Evolutionary conservation across 2,113 vertebrate species (phyloP).

Genomic region (Phocoena phocoena): DNA sequence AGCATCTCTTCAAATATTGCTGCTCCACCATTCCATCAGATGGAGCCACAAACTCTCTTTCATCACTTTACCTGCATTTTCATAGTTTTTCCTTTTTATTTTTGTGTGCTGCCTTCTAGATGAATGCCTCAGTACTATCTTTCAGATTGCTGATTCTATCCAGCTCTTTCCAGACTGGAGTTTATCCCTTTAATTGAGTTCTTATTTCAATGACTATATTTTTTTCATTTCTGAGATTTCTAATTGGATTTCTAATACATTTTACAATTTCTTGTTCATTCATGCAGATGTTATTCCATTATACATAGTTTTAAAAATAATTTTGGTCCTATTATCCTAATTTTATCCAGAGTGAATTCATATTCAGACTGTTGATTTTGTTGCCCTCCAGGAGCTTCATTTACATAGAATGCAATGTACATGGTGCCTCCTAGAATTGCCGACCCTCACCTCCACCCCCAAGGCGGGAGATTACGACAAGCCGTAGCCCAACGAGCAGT

Average conservation of each 20-base stretch:
- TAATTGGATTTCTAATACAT: background rate
- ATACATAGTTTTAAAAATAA: background rate
- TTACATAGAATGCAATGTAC: background rate
- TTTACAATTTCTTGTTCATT: background rate
- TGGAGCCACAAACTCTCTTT: background rate
- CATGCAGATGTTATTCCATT: background rate
- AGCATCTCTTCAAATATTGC: background rate
- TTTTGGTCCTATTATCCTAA: slow-evolving; percentile 8
- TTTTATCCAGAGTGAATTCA: background rate
- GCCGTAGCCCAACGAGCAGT: background rate
- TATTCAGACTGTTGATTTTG: background rate
- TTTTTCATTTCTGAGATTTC: slow-evolving; percentile 9
- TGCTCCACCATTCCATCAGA: background rate
- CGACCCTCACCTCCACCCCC: background rate
- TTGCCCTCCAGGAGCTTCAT: background rate
- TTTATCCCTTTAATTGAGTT: background rate
- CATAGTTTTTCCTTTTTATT: background rate
- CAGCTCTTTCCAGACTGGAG: background rate
- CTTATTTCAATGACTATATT: background rate
- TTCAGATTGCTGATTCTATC: background rate
- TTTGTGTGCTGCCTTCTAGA: background rate
- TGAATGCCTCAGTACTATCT: background rate
- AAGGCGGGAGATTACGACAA: background rate
- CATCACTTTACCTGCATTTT: background rate
- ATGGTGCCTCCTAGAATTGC: background rate